Percentiles rank a stretch among this genome's conserved stretches.
Evolutionary conservation across 2,113 vertebrate species (phyloP).

Genomic region (Callithrix jacchus): DNA sequence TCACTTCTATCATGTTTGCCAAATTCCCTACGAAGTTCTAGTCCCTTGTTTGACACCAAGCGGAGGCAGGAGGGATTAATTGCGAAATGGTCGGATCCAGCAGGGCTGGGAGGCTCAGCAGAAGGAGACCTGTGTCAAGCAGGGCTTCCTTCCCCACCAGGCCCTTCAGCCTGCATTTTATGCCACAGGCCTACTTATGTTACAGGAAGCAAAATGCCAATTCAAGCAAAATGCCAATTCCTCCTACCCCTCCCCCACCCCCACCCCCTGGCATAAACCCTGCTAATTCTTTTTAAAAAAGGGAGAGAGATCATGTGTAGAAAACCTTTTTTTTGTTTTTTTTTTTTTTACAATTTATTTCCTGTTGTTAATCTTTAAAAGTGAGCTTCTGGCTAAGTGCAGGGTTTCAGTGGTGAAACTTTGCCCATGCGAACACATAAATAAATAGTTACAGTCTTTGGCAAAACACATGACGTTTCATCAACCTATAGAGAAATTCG

Average conservation of each 20-base stretch:
- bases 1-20: neutral
- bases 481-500: conserved; percentile 73
- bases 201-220: fast-evolving
- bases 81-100: neutral
- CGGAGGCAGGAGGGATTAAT: neutral
- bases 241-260: neutral
- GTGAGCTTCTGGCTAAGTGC: conserved; percentile 82
- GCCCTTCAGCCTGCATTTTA: neutral
- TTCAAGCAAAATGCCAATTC: neutral
- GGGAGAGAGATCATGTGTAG: conserved; percentile 80
- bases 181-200: too few species aligned
- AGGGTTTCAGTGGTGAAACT: conserved; percentile 85
- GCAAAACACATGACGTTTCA: conserved; percentile 86
- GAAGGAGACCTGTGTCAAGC: neutral
- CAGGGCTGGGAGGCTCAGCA: neutral
- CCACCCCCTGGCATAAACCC: conserved; percentile 1
- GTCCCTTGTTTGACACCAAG: neutral
- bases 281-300: conserved; percentile 76
- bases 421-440: conserved; percentile 96
- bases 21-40: neutral
- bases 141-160: neutral
- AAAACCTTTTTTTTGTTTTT: conserved; percentile 73
- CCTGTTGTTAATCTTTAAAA: conserved; percentile 83
- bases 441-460: conserved; percentile 97
- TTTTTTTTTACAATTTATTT: conserved; percentile 84